phyloP scores from a whole-genome alignment of 2,888 invertebrate genomes.

The Alitta virens region DNA sequence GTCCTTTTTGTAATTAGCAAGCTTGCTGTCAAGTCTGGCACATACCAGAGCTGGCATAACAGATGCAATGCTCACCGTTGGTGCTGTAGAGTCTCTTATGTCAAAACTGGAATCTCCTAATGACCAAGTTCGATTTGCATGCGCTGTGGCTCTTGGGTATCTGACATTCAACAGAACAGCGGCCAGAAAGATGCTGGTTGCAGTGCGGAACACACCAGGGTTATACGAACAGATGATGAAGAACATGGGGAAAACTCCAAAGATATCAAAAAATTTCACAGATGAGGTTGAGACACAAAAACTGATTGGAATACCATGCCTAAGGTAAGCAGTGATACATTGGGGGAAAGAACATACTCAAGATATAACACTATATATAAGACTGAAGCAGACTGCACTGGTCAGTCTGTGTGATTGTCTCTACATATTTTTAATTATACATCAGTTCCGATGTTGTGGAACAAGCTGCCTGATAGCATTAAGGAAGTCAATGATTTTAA shows the following conservation, averaged over 20 bases:
- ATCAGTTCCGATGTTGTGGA: too few relatives aligned
- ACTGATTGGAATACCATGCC: conserved; percentile 50
- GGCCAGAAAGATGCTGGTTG: conserved; percentile 46
- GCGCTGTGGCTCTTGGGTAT: conserved; percentile 54
- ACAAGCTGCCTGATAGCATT: too few relatives aligned
- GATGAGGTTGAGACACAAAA: conserved; percentile 50
- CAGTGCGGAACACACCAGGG: conserved; percentile 47
- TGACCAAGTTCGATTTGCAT: conserved; percentile 38
- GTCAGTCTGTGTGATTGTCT: too few relatives aligned
- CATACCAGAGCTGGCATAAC: conserved; percentile 56
- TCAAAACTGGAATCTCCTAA: conserved; percentile 41
- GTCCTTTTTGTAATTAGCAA: conserved; percentile 21
- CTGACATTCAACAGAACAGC: conserved; percentile 56
- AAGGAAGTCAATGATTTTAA: too few relatives aligned
- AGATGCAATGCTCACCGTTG: conserved; percentile 56
- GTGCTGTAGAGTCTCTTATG: conserved; percentile 49
- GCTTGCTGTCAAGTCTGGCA: conserved; percentile 53
- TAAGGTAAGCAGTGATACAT: conserved; percentile 51
- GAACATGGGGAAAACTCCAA: conserved; percentile 49
- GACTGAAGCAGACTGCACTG: too few relatives aligned
- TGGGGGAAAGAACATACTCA: too few relatives aligned
- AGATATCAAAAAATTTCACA: conserved; percentile 50
- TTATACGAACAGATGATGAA: conserved; percentile 48
- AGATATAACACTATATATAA: too few relatives aligned
- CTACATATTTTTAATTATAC: too few relatives aligned